Conservation (phyloP, 2,888 invertebrate genomes). For the Chorisops tibialis region DNA sequence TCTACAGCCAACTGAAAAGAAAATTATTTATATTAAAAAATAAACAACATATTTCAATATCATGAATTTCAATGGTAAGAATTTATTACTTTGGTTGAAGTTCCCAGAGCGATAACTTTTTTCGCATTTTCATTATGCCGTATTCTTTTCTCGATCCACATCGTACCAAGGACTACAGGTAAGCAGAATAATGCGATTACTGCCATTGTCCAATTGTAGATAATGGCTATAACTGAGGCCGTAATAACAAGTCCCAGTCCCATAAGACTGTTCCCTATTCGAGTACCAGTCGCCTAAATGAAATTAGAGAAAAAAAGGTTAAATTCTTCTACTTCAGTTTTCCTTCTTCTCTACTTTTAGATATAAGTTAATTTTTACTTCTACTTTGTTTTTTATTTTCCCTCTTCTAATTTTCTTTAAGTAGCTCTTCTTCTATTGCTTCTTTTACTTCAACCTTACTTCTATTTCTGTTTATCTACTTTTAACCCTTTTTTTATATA, state of each 20-base stretch:
- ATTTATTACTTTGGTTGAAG: conserved; percentile 59
- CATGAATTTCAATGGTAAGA: too few relatives aligned
- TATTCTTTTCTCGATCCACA: conserved; percentile 54
- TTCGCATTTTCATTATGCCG: conserved; percentile 44
- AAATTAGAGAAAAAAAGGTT: too few relatives aligned
- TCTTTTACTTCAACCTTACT: too few relatives aligned
- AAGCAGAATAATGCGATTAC: conserved; percentile 60
- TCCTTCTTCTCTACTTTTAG: too few relatives aligned
- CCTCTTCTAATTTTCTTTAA: too few relatives aligned
- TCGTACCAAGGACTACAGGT: conserved; percentile 60
- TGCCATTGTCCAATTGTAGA: conserved; percentile 63
- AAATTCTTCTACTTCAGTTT: too few relatives aligned
- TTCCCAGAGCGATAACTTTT: conserved; percentile 52
- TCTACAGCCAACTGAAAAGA: conserved; percentile 60
- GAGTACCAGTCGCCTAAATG: conserved; percentile 59
- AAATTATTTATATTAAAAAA: background rate
- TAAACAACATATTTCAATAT: background rate
- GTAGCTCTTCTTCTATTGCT: too few relatives aligned
- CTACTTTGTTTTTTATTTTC: too few relatives aligned
- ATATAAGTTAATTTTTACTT: too few relatives aligned
- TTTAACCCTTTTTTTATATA: too few relatives aligned
- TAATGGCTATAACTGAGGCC: conserved; percentile 50
- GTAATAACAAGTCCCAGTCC: conserved; percentile 57
- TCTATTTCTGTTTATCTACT: too few relatives aligned
- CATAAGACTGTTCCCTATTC: conserved; percentile 62